Conservation (phyloP, 2,888 invertebrate species). For the Leucophora obtusa region DNA sequence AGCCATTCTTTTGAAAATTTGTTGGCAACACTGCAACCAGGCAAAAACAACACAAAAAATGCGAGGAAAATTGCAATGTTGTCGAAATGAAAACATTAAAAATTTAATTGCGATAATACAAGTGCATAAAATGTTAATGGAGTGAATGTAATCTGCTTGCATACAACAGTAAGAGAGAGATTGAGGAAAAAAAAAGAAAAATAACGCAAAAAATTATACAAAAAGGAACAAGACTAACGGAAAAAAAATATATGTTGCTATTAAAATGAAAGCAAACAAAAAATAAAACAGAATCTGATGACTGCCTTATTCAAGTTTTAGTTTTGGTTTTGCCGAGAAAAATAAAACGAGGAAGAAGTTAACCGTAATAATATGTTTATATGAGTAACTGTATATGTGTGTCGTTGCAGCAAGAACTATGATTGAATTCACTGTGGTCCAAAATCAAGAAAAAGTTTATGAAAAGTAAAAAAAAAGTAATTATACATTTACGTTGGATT, state of each 20-base stretch:
- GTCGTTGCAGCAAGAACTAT: no score
- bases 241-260: conserved; percentile 34
- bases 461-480: no score
- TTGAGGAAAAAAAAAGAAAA: conserved; percentile 29
- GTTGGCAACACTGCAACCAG: no score
- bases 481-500: no score
- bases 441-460: no score
- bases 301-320: conserved; percentile 23
- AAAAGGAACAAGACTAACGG: conserved; percentile 30
- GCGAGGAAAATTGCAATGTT: conserved; percentile 53
- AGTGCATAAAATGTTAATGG: conserved; percentile 77
- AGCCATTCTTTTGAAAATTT: no score
- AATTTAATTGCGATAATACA: conserved; percentile 78
- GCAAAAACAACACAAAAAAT: conserved; percentile 19
- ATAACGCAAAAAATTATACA: conserved; percentile 27
- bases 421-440: no score
- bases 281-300: conserved; percentile 42
- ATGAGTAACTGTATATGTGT: background rate
- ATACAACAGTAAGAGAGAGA: conserved; percentile 70
- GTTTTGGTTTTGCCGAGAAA: background rate
- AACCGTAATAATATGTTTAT: conserved; percentile 15
- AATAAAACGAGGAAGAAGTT: conserved; percentile 15
- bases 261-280: conserved; percentile 36
- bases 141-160: conserved; percentile 74
- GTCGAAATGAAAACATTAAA: conserved; percentile 77